Base-by-base conservation (phyloP, 2,797 vertebrate species). In the Sebastes minor region DNA sequence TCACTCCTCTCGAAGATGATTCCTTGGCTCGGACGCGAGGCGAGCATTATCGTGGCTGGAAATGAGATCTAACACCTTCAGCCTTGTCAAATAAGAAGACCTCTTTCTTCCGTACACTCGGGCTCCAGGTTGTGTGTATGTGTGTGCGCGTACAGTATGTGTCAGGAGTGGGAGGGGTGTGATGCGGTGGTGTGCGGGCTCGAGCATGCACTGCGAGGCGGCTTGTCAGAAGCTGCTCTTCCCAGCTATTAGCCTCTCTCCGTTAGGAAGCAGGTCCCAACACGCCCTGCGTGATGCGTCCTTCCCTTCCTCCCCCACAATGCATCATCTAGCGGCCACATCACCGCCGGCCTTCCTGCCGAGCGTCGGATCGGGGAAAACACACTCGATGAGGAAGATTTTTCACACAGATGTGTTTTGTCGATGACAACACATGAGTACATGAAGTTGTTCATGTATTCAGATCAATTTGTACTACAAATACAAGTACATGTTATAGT, bases 61-160 rank as follows among this genome's bases (percentile, higher is more conserved):
- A 97, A 97, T 96, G 82, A 96, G 94, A 92, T 95, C 95, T 95
- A 94, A 95, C 95, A 95, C 95, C 94, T 74, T 74, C 60, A 87
- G 86, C 72, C 69, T 86, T 76, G 88, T 82, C 83, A 92, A 92
- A 85, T 93, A 71, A 90, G 91, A 93, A 92, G 88, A 91, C 89
- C 70, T 83, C 52, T 89, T 84, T 87, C 78, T 83, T 87, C 78
- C 57, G 62, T 78, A 76, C 61, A 76, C 74, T 75, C 75, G 73
- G 59, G 85, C 46, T 70, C 78, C 18, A 59, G 27, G 67, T 49
- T 57, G 16, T 83, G 76, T 56, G 64, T 71, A 49, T 35, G 71
- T 74, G 71, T 49, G 71, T 74, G 71, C 18, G 11, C 38, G 60
- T 82, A 78, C 80, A 78, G 76, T 86, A 86, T 74, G 77, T 87